These are phyloP conservation scores for Sitophilus oryzae DNA, from an alignment of 1,140 invertebrate genomes.

Conservation along the genomic window DNA sequence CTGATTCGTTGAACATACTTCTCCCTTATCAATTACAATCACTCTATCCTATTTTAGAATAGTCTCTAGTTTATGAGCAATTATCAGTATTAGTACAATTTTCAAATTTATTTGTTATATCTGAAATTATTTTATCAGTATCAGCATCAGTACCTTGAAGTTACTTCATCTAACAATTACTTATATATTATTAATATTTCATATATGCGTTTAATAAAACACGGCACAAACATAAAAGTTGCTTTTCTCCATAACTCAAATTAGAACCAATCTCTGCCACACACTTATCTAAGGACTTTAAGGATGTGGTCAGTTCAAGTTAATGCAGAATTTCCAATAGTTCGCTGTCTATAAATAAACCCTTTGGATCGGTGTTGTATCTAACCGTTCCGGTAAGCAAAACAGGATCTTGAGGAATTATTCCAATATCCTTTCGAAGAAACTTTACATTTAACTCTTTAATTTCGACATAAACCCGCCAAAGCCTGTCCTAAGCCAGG, in stretches of 20 bases:
- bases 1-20: too few relatives aligned
- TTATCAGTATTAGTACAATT: background rate
- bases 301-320: conserved; percentile 55
- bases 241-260: conserved; percentile 62
- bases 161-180: background rate
- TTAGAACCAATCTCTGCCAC: conserved; percentile 83
- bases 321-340: conserved; percentile 77
- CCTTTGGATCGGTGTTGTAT: conserved; percentile 83
- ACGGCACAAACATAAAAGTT: background rate
- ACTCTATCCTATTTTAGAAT: background rate
- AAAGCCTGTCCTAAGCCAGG: too few relatives aligned
- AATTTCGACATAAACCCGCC: background rate
- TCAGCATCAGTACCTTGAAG: background rate
- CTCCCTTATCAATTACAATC: background rate
- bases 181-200: too few relatives aligned
- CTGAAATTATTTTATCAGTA: background rate
- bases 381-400: conserved; percentile 78
- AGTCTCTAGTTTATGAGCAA: background rate
- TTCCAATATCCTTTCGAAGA: conserved; percentile 66
- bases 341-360: conserved; percentile 65
- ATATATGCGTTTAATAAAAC: background rate
- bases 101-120: background rate
- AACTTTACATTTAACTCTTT: conserved; percentile 51
- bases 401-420: conserved; percentile 82
- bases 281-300: conserved; percentile 66